phyloP scores from a whole-genome alignment of 2,797 vertebrate species.

The Sternotherus odoratus region DNA sequence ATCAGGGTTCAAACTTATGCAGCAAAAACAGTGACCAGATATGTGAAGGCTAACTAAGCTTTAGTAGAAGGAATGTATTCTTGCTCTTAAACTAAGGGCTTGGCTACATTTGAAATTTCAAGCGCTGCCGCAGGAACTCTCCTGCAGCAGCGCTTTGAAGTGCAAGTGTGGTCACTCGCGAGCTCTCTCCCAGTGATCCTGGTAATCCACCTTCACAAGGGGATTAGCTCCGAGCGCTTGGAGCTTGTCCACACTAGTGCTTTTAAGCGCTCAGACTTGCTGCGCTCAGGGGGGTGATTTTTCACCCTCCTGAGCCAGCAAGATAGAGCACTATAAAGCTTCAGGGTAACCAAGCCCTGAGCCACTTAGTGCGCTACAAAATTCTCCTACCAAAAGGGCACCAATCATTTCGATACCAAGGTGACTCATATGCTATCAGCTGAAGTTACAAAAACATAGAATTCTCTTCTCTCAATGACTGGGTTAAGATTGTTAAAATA shows the following conservation, averaged over 20 bases:
- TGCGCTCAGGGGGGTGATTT: too few relatives aligned
- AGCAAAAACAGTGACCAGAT: background rate
- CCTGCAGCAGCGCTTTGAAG: too few relatives aligned
- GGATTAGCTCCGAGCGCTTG: too few relatives aligned
- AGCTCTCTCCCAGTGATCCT: too few relatives aligned
- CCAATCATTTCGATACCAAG: background rate
- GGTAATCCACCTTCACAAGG: too few relatives aligned
- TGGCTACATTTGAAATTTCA: too few relatives aligned
- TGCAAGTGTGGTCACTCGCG: too few relatives aligned
- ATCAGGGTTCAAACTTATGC: background rate
- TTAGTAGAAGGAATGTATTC: background rate
- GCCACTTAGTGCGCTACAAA: background rate
- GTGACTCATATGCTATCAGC: background rate
- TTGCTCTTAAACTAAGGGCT: background rate
- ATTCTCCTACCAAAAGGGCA: background rate
- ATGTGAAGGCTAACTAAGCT: background rate
- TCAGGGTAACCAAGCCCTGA: background rate
- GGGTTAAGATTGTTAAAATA: background rate
- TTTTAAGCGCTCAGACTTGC: too few relatives aligned
- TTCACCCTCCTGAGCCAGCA: too few relatives aligned
- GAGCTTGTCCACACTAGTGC: too few relatives aligned
- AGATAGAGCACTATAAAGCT: too few relatives aligned
- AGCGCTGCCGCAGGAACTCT: too few relatives aligned
- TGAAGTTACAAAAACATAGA: background rate
- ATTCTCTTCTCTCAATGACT: fast-evolving